phyloP scores from a whole-genome alignment of 1,140 invertebrate genomes.

The Muscidifurax raptorellus region DNA sequence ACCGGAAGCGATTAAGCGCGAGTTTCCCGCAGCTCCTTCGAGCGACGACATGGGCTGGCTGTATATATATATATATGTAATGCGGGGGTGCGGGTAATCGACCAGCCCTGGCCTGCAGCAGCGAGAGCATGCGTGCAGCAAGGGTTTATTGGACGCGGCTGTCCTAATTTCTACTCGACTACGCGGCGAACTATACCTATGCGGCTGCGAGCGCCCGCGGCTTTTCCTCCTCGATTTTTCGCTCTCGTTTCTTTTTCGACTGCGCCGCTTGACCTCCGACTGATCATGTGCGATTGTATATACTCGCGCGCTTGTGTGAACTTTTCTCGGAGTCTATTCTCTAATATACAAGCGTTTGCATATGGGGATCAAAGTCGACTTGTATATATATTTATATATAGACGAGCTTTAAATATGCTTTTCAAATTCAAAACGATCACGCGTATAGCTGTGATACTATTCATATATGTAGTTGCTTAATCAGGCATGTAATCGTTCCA shows the following conservation, averaged over 20 bases:
- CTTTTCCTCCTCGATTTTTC: not conserved
- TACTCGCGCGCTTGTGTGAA: no score
- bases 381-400: no score
- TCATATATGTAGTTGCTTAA: no score
- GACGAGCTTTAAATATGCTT: no score
- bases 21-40: not conserved
- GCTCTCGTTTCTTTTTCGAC: not conserved
- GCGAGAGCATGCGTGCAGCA: not conserved
- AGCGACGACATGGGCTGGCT: not conserved
- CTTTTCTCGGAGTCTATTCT: no score
- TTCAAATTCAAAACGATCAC: no score
- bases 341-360: no score
- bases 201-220: not conserved
- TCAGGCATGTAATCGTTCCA: not conserved
- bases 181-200: not conserved
- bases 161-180: constrained; percentile 17
- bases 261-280: no score
- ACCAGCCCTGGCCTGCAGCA: constrained; percentile 24
- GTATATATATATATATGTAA: no score
- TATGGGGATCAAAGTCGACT: no score
- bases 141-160: constrained; percentile 11
- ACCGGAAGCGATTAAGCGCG: not conserved
- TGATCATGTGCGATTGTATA: no score
- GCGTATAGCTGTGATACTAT: no score
- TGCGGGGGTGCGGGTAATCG: constrained; percentile 9